These are phyloP conservation scores for Andricus grossulariae DNA, from an alignment of 1,140 invertebrate genomes.

Conservation along the genomic window DNA sequence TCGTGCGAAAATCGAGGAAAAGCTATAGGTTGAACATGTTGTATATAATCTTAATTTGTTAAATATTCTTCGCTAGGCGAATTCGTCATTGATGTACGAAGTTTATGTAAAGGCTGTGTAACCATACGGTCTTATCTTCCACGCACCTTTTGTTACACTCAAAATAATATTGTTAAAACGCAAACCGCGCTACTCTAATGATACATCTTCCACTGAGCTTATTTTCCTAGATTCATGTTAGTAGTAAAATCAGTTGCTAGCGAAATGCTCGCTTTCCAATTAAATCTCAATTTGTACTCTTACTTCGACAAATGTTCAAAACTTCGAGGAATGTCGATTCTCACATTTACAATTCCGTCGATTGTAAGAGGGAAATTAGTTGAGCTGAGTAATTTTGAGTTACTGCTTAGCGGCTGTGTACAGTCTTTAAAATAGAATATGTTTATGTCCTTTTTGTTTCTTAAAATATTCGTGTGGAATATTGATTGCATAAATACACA, in stretches of 20 bases:
- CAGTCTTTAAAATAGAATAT: slow-evolving; percentile 25
- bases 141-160: slow-evolving; percentile 47
- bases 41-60: slow-evolving; percentile 34
- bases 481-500: too few species aligned
- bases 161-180: slow-evolving; percentile 31
- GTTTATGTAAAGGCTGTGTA: slow-evolving; percentile 55
- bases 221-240: slow-evolving; percentile 15
- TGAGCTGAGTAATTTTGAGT: background rate
- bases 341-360: background rate
- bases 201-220: slow-evolving; percentile 31
- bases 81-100: slow-evolving; percentile 54
- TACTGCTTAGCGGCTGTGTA: background rate
- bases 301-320: background rate
- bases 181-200: slow-evolving; percentile 39
- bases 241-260: slow-evolving; percentile 5
- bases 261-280: background rate
- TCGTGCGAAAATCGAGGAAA: slow-evolving; percentile 9
- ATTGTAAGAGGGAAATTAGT: background rate
- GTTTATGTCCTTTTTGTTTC: background rate
- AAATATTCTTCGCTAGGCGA: slow-evolving; percentile 38
- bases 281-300: background rate
- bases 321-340: background rate
- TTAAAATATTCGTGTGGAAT: background rate
- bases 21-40: slow-evolving; percentile 17
- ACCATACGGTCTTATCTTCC: slow-evolving; percentile 54